Evolutionary conservation across 2,113 vertebrate genomes (phyloP), one percentile per base, ranked within the genome.

Genomic region (Atlantisia rogersi): DNA sequence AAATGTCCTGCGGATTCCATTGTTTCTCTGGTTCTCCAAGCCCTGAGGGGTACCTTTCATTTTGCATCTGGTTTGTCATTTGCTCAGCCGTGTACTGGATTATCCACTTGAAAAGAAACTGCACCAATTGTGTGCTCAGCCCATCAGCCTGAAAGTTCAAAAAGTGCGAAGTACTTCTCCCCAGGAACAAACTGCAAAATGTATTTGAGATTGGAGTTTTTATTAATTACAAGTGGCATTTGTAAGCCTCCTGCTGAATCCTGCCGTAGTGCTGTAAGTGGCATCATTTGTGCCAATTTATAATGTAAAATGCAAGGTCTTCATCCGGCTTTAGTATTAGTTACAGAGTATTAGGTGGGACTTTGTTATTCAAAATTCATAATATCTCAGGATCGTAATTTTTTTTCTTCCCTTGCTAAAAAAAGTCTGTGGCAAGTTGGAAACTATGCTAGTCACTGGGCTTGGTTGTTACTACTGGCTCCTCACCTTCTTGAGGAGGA

Each of bases 211-310:
- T 46, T 1, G 1, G 83, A 80, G 58, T 40, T 89, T 96, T 94
- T 92, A 92, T 86, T 90, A 95, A 90, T 93, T 79, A 16, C 31
- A 69, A 50, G 29, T 65, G 69, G 31, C 65, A 93, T 94, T 96
- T 75, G n/a, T 78, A 92, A 90, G n/a, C 44, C 53, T 81, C 56
- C 50, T 73, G 77, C 71, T 93, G 82, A 86, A 90, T 62, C 60
- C 53, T 93, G 59, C 12, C 48, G 15, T 40, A 79, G 50, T 62
- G 37, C 37, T 71, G 1, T 46, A 89, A 93, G 85, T 50, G 29
- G 62, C 35, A 82, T 84, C 1, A 73, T 91, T 96, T 69, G 6
- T 92, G 59, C 48, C 70, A 68, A 65, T 82, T 93, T 92, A 50
- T 26, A 79, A 83, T 17, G 22, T 35, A 84, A 92, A 95, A 78